phyloP scores from a whole-genome alignment of 2,888 invertebrate species.

The Stramonita haemastoma region DNA sequence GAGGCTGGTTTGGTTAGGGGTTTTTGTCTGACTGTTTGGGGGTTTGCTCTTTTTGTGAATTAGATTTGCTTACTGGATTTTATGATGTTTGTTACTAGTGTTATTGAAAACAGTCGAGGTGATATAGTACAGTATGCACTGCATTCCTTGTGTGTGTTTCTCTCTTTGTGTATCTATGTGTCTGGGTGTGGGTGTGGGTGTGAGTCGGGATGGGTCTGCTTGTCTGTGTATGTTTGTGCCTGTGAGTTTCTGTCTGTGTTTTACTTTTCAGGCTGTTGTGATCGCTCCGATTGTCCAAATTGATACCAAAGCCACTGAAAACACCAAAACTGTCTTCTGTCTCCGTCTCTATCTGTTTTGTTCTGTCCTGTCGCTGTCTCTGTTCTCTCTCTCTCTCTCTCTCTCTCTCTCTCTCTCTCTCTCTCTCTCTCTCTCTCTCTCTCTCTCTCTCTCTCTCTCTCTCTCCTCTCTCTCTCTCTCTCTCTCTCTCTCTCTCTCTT shows the following conservation, averaged over 20 bases:
- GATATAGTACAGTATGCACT: too few species aligned
- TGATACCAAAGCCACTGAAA: too few species aligned
- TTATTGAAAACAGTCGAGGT: neutral
- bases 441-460: slow-evolving; percentile 18
- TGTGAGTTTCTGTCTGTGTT: neutral
- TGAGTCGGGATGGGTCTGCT: neutral
- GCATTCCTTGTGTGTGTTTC: neutral
- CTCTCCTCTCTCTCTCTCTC: neutral
- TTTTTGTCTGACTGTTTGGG: too few species aligned
- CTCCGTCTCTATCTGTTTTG: neutral
- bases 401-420: slow-evolving; percentile 16
- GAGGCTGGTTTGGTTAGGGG: too few species aligned
- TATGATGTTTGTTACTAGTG: neutral
- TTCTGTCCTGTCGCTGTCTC: neutral
- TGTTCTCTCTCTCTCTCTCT: slow-evolving; percentile 20
- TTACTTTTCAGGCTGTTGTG: neutral
- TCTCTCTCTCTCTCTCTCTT: neutral
- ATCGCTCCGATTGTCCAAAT: too few species aligned
- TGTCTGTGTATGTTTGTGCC: neutral
- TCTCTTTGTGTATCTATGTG: neutral
- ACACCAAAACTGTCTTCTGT: neutral
- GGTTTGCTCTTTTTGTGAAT: too few species aligned
- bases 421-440: neutral
- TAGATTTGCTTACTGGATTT: too few species aligned
- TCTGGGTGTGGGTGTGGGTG: neutral